phyloP scores from a whole-genome alignment of 2,113 vertebrate species.

The Zeus faber region DNA sequence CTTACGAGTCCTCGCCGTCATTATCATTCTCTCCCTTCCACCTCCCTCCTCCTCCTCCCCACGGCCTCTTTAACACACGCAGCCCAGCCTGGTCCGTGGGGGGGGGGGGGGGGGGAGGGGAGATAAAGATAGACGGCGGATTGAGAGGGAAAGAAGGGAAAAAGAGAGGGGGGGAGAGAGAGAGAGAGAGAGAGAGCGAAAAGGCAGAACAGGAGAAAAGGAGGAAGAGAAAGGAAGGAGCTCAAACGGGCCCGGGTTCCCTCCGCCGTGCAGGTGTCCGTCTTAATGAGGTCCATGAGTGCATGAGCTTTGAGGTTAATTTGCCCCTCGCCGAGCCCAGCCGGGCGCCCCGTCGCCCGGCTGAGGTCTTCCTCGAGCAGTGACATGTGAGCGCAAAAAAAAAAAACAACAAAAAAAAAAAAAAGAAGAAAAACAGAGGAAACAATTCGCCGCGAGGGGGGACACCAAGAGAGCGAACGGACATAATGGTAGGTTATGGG shows the following conservation, averaged over 20 bases:
- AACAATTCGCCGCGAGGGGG: background rate
- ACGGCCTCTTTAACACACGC: too few relatives aligned
- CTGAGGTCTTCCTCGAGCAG: too few relatives aligned
- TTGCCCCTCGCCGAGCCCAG: conserved; percentile 40
- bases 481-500: too few relatives aligned
- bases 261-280: conserved; percentile 42
- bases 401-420: too few relatives aligned
- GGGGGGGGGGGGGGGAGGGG: conserved; percentile 11
- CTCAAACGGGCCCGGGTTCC: conserved; percentile 28
- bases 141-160: background rate
- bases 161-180: background rate
- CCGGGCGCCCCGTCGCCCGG: conserved; percentile 25
- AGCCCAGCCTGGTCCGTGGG: too few relatives aligned
- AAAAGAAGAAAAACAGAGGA: too few relatives aligned
- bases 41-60: too few relatives aligned
- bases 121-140: background rate
- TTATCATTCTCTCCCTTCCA: too few relatives aligned
- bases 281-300: conserved; percentile 60
- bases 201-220: background rate
- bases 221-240: background rate
- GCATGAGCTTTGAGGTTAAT: conserved; percentile 55
- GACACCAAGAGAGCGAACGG: background rate
- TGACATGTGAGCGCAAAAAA: too few relatives aligned
- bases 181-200: background rate
- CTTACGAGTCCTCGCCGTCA: too few relatives aligned